Evolutionary conservation across 2,797 vertebrate species (phyloP).

Genomic region (Mallotus villosus): DNA sequence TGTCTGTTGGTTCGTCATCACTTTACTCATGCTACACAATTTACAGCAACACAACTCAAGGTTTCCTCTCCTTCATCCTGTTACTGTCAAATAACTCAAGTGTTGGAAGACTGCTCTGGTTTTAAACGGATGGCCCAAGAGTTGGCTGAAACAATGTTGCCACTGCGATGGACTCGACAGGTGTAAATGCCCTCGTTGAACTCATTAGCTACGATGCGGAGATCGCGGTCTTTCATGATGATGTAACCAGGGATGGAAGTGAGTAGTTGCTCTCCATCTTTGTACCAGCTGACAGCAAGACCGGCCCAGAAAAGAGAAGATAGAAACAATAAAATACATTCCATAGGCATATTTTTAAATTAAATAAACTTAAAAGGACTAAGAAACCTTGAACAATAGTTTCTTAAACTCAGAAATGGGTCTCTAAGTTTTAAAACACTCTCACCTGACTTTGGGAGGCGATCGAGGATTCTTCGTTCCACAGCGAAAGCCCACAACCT

Average conservation of each 20-base stretch:
- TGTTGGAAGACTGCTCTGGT: slow-evolving; percentile 67
- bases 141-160: slow-evolving; percentile 67
- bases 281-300: slow-evolving; percentile 78
- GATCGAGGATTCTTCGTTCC: slow-evolving; percentile 64
- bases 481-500: slow-evolving; percentile 80
- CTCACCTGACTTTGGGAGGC: slow-evolving; percentile 77
- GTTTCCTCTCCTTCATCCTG: slow-evolving; percentile 2
- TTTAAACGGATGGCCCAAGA: slow-evolving; percentile 80
- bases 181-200: slow-evolving; percentile 82
- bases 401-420: too few species aligned
- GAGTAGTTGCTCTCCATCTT: slow-evolving; percentile 77
- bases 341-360: too few species aligned
- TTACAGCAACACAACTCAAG: neutral
- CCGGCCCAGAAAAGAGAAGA: neutral
- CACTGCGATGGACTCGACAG: slow-evolving; percentile 71
- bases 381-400: too few species aligned
- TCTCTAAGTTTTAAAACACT: neutral
- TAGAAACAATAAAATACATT: neutral
- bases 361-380: too few species aligned
- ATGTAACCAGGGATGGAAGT: slow-evolving; percentile 75
- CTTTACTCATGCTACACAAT: neutral
- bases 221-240: slow-evolving; percentile 72
- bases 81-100: slow-evolving; percentile 43
- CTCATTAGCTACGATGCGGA: slow-evolving; percentile 77
- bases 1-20: neutral